A percentile compares a stretch with the other conserved stretches of the same genome.
Conservation (phyloP, 2,797 vertebrate genomes). For the Silurus aristotelis region DNA sequence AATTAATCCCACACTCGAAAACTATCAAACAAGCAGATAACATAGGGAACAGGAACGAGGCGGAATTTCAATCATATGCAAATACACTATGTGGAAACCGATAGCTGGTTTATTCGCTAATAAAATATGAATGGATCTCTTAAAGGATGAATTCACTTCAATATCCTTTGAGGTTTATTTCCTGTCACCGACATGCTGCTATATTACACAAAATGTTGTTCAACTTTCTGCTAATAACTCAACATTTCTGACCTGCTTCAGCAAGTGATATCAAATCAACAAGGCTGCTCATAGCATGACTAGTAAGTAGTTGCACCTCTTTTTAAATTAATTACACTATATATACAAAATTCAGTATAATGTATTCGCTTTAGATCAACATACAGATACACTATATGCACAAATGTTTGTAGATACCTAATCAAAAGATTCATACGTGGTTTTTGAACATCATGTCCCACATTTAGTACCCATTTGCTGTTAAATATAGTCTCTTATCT, state of each 20-base stretch:
- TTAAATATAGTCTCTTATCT: no score
- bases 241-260: background rate
- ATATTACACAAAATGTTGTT: background rate
- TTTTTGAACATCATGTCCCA: no score
- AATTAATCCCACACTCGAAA: slow-evolving; percentile 28
- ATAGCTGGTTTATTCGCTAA: background rate
- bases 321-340: background rate
- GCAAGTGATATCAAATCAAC: background rate
- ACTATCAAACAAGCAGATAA: slow-evolving; percentile 16
- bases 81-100: background rate
- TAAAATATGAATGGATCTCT: background rate
- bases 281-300: background rate
- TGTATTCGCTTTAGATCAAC: background rate
- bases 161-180: background rate
- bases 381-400: background rate
- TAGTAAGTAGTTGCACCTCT: background rate
- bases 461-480: no score
- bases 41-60: background rate
- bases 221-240: background rate
- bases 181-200: background rate
- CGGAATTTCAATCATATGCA: background rate
- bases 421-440: no score
- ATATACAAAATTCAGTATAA: background rate
- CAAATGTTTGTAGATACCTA: no score
- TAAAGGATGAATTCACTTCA: background rate